A percentile compares a stretch with the other conserved stretches of the same genome.
Evolutionary conservation across 1,140 invertebrate species (phyloP).

Genomic region (Onthophagus taurus): DNA sequence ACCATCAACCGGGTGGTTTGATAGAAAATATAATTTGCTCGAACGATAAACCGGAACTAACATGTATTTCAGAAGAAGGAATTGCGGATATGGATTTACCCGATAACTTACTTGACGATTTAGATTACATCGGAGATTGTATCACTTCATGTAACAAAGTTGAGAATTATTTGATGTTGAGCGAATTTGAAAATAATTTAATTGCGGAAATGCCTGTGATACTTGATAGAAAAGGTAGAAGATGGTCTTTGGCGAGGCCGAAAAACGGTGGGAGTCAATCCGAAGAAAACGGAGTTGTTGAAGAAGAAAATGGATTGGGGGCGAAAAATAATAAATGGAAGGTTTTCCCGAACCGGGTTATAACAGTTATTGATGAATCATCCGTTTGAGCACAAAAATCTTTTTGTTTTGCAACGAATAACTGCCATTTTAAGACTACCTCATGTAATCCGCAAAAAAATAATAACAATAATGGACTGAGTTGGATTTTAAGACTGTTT

Average conservation of each 20-base stretch:
- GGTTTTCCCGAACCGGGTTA: constrained; percentile 45
- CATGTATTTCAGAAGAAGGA: constrained; percentile 80
- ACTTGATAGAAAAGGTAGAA: constrained; percentile 54
- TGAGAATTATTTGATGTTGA: constrained; percentile 78
- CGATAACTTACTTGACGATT: constrained; percentile 69
- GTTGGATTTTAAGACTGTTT: too few relatives aligned
- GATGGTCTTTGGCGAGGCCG: constrained; percentile 54
- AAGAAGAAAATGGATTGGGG: constrained; percentile 18
- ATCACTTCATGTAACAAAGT: constrained; percentile 85
- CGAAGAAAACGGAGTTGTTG: constrained; percentile 17
- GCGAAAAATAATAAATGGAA: constrained; percentile 26
- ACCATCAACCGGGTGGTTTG: constrained; percentile 28
- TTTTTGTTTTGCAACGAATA: constrained; percentile 6
- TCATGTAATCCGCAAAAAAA: constrained; percentile 7
- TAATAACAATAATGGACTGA: too few relatives aligned
- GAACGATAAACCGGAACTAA: constrained; percentile 60
- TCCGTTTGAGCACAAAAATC: constrained; percentile 38
- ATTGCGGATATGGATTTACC: constrained; percentile 76
- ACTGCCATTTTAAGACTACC: constrained; percentile 14
- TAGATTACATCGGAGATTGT: constrained; percentile 74
- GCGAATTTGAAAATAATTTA: constrained; percentile 78
- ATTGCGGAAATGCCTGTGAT: constrained; percentile 67
- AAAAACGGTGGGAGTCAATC: constrained; percentile 24
- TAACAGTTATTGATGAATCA: constrained; percentile 66
- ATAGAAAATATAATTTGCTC: constrained; percentile 30